These are phyloP conservation scores for Cololabis saira DNA, from an alignment of 2,113 vertebrate species.

Conservation along the genomic window DNA sequence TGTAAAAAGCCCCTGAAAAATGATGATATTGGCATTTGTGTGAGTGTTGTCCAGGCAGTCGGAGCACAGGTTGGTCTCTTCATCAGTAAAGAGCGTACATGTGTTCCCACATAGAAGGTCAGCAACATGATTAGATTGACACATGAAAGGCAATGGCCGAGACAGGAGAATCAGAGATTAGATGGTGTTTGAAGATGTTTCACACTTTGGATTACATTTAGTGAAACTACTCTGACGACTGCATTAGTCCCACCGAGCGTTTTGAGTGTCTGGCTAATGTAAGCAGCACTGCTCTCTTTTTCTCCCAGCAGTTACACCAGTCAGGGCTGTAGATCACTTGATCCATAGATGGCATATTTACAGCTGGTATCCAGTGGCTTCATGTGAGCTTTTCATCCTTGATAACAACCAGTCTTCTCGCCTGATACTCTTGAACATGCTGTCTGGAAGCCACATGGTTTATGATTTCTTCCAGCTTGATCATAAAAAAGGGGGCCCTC, in stretches of 20 bases:
- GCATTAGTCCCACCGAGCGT: constrained; percentile 1
- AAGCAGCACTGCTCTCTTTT: constrained; percentile 17
- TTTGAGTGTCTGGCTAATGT: neutral
- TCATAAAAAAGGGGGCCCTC: too few species aligned
- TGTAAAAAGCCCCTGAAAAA: constrained; percentile 12
- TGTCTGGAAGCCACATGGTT: too few species aligned
- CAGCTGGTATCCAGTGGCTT: too few species aligned
- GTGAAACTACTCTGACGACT: constrained; percentile 2
- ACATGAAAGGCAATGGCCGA: neutral
- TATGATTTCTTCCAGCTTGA: too few species aligned
- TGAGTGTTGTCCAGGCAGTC: constrained; percentile 19
- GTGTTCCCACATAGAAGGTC: constrained; percentile 28
- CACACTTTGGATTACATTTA: constrained; percentile 24
- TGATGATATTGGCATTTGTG: constrained; percentile 28
- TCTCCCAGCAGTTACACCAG: constrained; percentile 1
- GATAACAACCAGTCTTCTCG: too few species aligned
- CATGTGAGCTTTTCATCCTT: too few species aligned
- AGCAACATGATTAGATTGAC: constrained; percentile 41
- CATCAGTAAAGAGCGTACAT: constrained; percentile 1
- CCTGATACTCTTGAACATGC: too few species aligned
- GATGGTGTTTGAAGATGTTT: constrained; percentile 23
- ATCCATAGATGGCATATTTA: too few species aligned
- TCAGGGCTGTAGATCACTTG: constrained; percentile 16
- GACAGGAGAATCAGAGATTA: constrained; percentile 20
- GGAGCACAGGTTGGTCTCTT: constrained; percentile 28